Evolutionary conservation across 92 coral and sea anemone species (phyloP).

Genomic region (Palythoa grandis): DNA sequence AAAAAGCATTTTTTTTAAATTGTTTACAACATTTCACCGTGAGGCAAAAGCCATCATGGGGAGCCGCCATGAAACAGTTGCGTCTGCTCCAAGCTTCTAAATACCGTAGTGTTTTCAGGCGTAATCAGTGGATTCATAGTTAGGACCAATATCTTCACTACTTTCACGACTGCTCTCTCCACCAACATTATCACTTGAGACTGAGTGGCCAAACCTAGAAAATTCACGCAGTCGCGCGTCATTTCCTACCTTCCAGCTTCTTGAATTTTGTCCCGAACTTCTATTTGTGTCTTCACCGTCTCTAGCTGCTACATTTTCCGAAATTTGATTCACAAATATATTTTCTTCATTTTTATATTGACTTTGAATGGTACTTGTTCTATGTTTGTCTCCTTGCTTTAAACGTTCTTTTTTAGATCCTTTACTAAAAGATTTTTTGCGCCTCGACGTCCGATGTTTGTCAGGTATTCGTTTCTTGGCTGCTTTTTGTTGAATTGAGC

Average conservation of each 20-base stretch:
- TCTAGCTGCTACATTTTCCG: background rate
- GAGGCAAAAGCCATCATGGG: too few species aligned
- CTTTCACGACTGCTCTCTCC: constrained; percentile 40
- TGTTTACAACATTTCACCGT: too few species aligned
- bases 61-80: background rate
- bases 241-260: background rate
- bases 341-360: background rate
- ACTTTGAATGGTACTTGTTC: background rate
- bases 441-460: constrained; percentile 16
- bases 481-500: background rate
- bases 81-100: background rate
- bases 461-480: constrained; percentile 4
- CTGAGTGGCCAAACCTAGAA: background rate
- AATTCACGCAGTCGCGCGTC: background rate
- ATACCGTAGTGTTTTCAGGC: background rate
- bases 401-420: constrained; percentile 8
- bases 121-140: constrained; percentile 35
- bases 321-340: background rate
- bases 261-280: background rate
- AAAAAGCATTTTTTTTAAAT: too few species aligned
- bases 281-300: background rate
- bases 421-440: constrained; percentile 22
- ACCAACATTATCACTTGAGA: constrained; percentile 20
- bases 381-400: constrained; percentile 2
- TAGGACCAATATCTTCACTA: constrained; percentile 35